Evolutionary conservation across 2,888 invertebrate genomes (phyloP), one percentile per base, ranked within the genome.

Genomic region (Macaria liturata): DNA sequence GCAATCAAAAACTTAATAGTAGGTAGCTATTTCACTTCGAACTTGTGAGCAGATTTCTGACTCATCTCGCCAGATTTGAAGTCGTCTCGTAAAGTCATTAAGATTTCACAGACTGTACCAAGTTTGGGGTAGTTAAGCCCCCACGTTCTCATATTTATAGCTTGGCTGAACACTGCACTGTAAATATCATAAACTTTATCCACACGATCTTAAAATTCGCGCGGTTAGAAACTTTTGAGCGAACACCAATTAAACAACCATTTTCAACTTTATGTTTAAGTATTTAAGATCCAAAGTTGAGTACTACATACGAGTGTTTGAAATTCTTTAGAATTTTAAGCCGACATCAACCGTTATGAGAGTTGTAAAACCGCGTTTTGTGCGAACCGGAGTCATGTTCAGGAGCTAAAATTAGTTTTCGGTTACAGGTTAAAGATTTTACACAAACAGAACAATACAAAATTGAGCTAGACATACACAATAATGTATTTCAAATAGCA

Each of bases 121-220:
- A 59, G 51, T 59, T 59, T 59, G 1, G 37, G 54, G 47, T 54
- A 54, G 50, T 54, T 59, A 51, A 59, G 50, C 54, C 51, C 54
- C 44, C 54, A 59, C 55, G 55, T 52, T 49, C 54, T 54, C 40
- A 34, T 59, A 59, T 59, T 59, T 55, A 59, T 55, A 51, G 59
- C 46, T 32, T 49, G 30, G 32, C 46, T 4, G 55, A 51, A 54
- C 48, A 55, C 47, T 55, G 54, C 58, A 47, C 54, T 54, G 51
- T 52, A 55, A 55, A 59, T 59, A 59, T 59, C 39, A 55, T 52
- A 52, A 59, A 55, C 51, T 52, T 48, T 54, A 59, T 59, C 48
- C 55, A 32, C 42, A 55, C 39, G 51, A 59, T 55, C 59, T 55
- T 55, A 51, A 54, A 51, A 55, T 59, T 51, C 50, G 42, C 49